Evolutionary conservation across 2,888 invertebrate species (phyloP).

Genomic region (Caenorhabditis parvicauda): DNA sequence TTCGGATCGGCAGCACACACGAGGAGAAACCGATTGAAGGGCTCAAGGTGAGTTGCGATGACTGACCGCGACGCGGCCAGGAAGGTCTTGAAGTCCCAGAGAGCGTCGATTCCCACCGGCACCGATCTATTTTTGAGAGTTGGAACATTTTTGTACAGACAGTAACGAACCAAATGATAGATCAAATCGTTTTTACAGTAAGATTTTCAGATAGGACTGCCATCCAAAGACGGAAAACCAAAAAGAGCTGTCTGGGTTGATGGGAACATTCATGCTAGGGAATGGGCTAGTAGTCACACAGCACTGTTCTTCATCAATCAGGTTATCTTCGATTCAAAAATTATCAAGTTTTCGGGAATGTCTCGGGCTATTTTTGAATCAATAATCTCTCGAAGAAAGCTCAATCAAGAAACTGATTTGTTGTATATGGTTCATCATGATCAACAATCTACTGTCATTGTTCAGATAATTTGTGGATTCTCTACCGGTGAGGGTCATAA

Average conservation of each 20-base stretch:
- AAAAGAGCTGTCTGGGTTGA: conserved; percentile 62
- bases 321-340: conserved; percentile 17
- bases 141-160: too few relatives aligned
- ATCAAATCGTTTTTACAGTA: too few relatives aligned
- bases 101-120: not conserved
- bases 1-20: conserved; percentile 56
- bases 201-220: conserved; percentile 42
- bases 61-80: not conserved
- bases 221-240: conserved; percentile 22
- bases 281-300: conserved; percentile 62
- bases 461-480: too few relatives aligned
- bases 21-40: conserved; percentile 61
- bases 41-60: conserved; percentile 38
- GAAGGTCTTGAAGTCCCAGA: not conserved
- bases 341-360: too few relatives aligned
- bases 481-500: too few relatives aligned
- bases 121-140: too few relatives aligned
- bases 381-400: too few relatives aligned
- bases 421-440: too few relatives aligned
- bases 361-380: too few relatives aligned
- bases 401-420: too few relatives aligned
- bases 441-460: too few relatives aligned
- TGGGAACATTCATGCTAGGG: conserved; percentile 62
- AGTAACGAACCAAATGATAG: too few relatives aligned
- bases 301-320: conserved; percentile 62